Conservation (phyloP, 1,140 invertebrate genomes). For the Conus ventricosus region DNA sequence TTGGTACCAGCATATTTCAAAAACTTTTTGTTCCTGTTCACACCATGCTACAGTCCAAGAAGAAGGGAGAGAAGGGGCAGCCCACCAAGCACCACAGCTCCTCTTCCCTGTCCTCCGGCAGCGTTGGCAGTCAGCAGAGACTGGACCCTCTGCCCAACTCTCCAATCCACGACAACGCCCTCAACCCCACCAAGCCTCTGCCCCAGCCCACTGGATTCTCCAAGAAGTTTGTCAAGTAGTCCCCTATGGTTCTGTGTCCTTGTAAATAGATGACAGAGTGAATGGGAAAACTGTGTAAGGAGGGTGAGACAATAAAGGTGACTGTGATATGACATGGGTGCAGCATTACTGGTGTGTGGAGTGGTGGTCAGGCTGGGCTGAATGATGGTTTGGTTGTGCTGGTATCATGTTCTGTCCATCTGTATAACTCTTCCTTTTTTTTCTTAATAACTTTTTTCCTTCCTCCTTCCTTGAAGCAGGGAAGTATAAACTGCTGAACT, state of each 20-base stretch:
- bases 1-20: no score
- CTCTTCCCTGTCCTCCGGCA: conserved; percentile 37
- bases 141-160: conserved; percentile 71
- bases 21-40: no score
- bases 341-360: not conserved
- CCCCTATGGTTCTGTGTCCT: not conserved
- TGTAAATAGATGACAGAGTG: not conserved
- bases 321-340: not conserved
- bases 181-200: conserved; percentile 71
- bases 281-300: not conserved
- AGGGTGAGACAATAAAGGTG: not conserved
- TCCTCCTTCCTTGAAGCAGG: no score
- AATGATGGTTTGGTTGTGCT: no score
- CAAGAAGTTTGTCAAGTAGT: conserved; percentile 71
- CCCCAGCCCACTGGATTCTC: conserved; percentile 61
- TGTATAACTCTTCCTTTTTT: no score
- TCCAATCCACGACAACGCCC: conserved; percentile 67
- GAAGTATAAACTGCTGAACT: not conserved
- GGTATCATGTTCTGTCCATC: no score
- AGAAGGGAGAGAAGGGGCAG: conserved; percentile 59
- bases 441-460: no score
- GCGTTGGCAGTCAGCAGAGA: conserved; percentile 45
- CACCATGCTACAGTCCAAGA: conserved; percentile 47
- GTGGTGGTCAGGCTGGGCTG: not conserved
- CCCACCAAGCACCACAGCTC: conserved; percentile 50